Base-by-base conservation (phyloP, 1,140 invertebrate species). In the Brachionus paranguensis region DNA sequence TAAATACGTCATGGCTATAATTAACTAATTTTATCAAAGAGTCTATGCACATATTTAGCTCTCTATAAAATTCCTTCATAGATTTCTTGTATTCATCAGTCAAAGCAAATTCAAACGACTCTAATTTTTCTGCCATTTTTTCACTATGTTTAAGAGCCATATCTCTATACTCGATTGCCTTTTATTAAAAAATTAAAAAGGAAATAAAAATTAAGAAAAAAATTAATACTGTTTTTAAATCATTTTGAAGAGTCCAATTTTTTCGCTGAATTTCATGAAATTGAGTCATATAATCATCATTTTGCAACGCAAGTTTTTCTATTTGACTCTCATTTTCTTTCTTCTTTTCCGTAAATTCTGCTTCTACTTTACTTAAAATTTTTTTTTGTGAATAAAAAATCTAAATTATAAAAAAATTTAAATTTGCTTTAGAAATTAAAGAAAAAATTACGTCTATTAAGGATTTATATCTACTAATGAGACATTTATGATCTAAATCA, bases 1-100 rank as follows among this genome's bases (percentile, higher is more conserved):
- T 76, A 17, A 50, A 76, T 14, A 76, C 45, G 50, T 29, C 72
- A 27, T 76, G 45, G 8, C 72, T 50, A 76, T 76, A 76, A 6
- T 29, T 47, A 1, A 76, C 72, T 12, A 47, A 24, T 76, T 76
- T 47, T 2, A 27, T 4, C 11, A 76, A 10, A 76, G 43, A 53
- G 27, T 50, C 45, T 76, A 76, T 50, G 27, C 72, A 76, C 43
- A 11, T 50, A 53, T 27, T 76, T 7, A 76, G 33, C 24, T 76
- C 72, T 50, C 47, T 50, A 27, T 50, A 76, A 29, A 76, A 76
- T 27, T 76, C 72, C 27, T 76, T 76, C 20, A 76, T 50, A 7
- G 41, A 50, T 47, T 20, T 33, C 12, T 53, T 76, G 11, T 50
- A 76, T 10, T 76, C 72, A 8, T 76, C 45, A 17, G 72, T 50